Percentiles rank a stretch among this genome's conserved stretches.
These are phyloP conservation scores for Nothocercus julius DNA, from an alignment of 2,113 vertebrate species.

Conservation along the genomic window DNA sequence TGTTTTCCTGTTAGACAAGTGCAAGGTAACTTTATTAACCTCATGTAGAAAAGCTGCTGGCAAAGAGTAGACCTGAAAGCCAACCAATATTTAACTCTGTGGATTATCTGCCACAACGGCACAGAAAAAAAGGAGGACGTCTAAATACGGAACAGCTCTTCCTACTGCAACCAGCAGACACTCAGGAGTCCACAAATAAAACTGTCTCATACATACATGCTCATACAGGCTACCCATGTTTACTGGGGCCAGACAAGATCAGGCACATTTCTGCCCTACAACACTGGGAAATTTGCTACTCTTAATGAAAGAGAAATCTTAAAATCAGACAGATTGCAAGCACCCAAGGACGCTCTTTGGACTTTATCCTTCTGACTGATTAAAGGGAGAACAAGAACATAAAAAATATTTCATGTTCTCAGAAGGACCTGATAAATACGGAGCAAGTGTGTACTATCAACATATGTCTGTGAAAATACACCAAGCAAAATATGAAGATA, in stretches of 20 bases:
- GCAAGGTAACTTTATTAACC: conserved; percentile 45
- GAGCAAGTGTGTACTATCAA: not conserved
- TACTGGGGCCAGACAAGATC: not conserved
- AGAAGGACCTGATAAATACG: not conserved
- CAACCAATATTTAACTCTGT: not conserved
- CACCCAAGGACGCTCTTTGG: not conserved
- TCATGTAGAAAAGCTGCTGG: not conserved
- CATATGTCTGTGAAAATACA: not conserved
- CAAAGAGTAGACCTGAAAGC: conserved; percentile 24
- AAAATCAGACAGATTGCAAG: not conserved
- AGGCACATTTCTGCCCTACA: not conserved
- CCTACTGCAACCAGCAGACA: not conserved
- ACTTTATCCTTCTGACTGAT: not conserved
- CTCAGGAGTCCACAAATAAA: not conserved
- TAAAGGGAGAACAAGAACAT: not conserved
- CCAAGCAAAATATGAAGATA: not conserved
- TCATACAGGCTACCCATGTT: not conserved
- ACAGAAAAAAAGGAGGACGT: not conserved
- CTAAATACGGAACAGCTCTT: conserved; percentile 38
- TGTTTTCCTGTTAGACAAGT: conserved; percentile 45
- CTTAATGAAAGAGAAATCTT: not conserved
- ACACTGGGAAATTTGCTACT: not conserved
- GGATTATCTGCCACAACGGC: conserved; percentile 1
- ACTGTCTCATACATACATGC: not conserved
- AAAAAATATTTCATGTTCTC: not conserved